Evolutionary conservation across 1,140 invertebrate genomes (phyloP).

Genomic region (Adelges cooleyi): DNA sequence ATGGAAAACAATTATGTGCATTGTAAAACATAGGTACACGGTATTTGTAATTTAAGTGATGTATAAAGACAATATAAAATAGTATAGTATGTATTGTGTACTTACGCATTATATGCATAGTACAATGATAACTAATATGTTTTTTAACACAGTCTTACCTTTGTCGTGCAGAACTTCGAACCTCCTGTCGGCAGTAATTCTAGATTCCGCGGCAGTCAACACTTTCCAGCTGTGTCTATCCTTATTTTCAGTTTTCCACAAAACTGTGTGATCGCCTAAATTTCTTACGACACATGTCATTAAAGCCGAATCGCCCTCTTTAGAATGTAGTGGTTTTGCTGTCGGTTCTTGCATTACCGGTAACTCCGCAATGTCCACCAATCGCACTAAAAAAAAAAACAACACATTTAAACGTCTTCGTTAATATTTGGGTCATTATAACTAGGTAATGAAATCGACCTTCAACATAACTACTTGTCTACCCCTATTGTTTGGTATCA

Average conservation of each 20-base stretch:
- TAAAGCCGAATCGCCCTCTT: slow-evolving; percentile 58
- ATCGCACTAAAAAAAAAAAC: slow-evolving; percentile 6
- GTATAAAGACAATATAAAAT: no score
- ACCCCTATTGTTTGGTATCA: neutral
- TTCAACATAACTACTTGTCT: neutral
- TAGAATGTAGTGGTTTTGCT: slow-evolving; percentile 39
- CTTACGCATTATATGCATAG: no score
- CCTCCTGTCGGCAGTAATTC: slow-evolving; percentile 57
- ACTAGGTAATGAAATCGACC: neutral
- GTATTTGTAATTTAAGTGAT: no score
- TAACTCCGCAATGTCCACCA: neutral
- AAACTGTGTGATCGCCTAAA: slow-evolving; percentile 51
- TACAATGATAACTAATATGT: no score
- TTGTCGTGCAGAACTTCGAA: slow-evolving; percentile 59
- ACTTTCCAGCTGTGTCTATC: slow-evolving; percentile 44
- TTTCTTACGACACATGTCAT: slow-evolving; percentile 63
- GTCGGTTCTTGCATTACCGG: slow-evolving; percentile 24
- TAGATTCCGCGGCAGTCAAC: slow-evolving; percentile 58
- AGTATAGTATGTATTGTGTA: no score
- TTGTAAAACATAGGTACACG: no score
- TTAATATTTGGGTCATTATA: neutral
- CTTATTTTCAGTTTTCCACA: slow-evolving; percentile 56
- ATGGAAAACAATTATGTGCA: no score
- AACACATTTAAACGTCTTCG: neutral
- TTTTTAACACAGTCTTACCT: slow-evolving; percentile 43